Percentiles rank a stretch among this genome's conserved stretches.
phyloP scores from a whole-genome alignment of 2,797 vertebrate genomes.

The Sebastes itinus region DNA sequence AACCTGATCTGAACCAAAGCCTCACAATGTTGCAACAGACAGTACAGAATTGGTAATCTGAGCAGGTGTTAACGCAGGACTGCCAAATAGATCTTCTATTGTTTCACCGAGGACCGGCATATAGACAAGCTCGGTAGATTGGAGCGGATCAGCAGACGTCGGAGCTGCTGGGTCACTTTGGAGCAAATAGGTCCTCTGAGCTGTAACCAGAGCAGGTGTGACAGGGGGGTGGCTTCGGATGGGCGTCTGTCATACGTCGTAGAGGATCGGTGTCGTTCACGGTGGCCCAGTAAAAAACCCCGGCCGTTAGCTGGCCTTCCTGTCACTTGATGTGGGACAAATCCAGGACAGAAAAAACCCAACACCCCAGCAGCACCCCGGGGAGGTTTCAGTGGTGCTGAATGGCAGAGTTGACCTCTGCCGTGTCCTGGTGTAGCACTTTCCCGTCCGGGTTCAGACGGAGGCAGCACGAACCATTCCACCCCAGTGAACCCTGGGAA shows the following conservation, averaged over 20 bases:
- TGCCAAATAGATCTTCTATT: constrained; percentile 31
- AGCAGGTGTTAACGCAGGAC: constrained; percentile 33
- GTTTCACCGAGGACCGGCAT: not conserved
- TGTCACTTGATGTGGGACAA: constrained; percentile 24
- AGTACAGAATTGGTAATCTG: constrained; percentile 15
- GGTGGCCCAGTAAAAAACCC: constrained; percentile 51
- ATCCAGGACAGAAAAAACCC: constrained; percentile 21
- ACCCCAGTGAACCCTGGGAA: constrained; percentile 12
- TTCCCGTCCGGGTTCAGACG: constrained; percentile 32
- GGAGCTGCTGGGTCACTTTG: constrained; percentile 39
- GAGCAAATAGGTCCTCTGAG: constrained; percentile 31
- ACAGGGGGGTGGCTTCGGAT: constrained; percentile 30
- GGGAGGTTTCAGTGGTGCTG: constrained; percentile 1
- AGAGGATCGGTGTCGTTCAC: constrained; percentile 31
- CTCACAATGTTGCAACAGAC: not conserved
- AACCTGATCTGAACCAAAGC: constrained; percentile 10
- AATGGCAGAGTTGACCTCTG: constrained; percentile 35
- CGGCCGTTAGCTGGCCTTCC: constrained; percentile 28
- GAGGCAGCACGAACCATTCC: constrained; percentile 17
- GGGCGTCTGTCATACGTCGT: not conserved
- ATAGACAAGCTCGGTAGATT: constrained; percentile 16
- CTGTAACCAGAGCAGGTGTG: constrained; percentile 63
- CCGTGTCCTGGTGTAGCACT: constrained; percentile 2
- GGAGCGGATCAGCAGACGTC: constrained; percentile 38
- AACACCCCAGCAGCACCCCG: not conserved